These are phyloP conservation scores for Nymphalis polychloros DNA, from an alignment of 2,888 invertebrate genomes.

Conservation along the genomic window DNA sequence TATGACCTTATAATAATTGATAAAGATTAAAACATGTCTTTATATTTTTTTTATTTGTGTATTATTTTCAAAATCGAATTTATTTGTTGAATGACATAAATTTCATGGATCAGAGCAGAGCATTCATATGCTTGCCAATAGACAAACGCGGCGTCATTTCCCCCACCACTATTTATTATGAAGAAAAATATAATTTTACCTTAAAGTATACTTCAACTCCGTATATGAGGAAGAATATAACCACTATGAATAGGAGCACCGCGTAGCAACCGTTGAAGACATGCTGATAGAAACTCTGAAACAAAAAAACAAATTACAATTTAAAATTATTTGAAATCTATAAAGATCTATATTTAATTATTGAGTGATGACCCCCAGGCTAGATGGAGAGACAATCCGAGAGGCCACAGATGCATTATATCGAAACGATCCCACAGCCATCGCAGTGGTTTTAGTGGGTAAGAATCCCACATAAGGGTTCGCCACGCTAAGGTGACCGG, in stretches of 20 bases:
- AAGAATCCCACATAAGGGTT: too few species aligned
- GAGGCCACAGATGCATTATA: too few species aligned
- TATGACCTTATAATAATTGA: conserved; percentile 18
- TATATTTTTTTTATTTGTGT: neutral
- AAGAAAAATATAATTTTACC: conserved; percentile 73
- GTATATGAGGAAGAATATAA: conserved; percentile 95
- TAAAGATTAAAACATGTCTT: neutral
- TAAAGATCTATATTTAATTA: neutral
- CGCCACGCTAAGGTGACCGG: too few species aligned
- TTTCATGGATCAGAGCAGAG: neutral
- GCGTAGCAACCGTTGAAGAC: conserved; percentile 96
- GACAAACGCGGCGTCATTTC: neutral
- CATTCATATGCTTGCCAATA: too few species aligned
- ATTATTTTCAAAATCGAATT: too few species aligned
- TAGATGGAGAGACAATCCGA: too few species aligned
- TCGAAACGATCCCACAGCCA: too few species aligned
- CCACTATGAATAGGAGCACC: conserved; percentile 93
- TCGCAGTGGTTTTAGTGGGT: too few species aligned
- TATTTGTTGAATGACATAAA: too few species aligned
- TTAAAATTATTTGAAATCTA: neutral
- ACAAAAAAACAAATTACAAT: conserved; percentile 19
- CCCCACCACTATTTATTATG: too few species aligned
- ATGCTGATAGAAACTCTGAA: conserved; percentile 89
- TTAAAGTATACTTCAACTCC: conserved; percentile 97
- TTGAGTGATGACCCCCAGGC: neutral